Evolutionary conservation across 2,797 vertebrate species (phyloP).

Genomic region (Carcharodon carcharias): DNA sequence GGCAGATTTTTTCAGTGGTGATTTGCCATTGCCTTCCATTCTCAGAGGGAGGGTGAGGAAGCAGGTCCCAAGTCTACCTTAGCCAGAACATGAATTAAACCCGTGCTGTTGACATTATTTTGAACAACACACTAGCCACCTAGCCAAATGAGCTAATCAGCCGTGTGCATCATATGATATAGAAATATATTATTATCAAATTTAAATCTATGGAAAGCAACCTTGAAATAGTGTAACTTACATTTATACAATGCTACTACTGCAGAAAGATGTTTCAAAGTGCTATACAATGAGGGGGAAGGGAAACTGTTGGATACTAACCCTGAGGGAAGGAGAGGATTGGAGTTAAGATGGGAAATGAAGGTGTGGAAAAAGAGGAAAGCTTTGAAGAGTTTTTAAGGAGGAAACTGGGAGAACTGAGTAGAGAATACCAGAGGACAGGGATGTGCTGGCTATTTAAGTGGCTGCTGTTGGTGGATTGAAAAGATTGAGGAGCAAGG

Average conservation of each 20-base stretch:
- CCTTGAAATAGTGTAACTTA: background rate
- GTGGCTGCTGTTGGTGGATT: background rate
- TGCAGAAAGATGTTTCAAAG: background rate
- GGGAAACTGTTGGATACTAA: background rate
- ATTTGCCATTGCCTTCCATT: too few relatives aligned
- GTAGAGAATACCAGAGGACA: background rate
- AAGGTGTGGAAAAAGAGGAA: background rate
- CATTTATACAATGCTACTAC: background rate
- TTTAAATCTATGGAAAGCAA: background rate
- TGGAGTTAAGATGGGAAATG: background rate
- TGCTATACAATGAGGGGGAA: background rate
- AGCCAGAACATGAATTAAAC: too few relatives aligned
- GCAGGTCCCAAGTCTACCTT: too few relatives aligned
- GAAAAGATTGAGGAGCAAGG: background rate
- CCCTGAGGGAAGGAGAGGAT: background rate
- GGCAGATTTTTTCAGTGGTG: too few relatives aligned
- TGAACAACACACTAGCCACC: too few relatives aligned
- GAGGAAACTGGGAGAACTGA: background rate
- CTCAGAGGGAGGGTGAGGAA: too few relatives aligned
- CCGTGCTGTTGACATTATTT: too few relatives aligned
- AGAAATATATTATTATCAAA: too few relatives aligned
- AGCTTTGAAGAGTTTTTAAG: background rate
- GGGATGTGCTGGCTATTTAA: background rate
- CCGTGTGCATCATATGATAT: too few relatives aligned
- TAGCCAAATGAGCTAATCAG: too few relatives aligned